Conservation (phyloP, 2,888 invertebrate species). For the Apodemia mormo region DNA sequence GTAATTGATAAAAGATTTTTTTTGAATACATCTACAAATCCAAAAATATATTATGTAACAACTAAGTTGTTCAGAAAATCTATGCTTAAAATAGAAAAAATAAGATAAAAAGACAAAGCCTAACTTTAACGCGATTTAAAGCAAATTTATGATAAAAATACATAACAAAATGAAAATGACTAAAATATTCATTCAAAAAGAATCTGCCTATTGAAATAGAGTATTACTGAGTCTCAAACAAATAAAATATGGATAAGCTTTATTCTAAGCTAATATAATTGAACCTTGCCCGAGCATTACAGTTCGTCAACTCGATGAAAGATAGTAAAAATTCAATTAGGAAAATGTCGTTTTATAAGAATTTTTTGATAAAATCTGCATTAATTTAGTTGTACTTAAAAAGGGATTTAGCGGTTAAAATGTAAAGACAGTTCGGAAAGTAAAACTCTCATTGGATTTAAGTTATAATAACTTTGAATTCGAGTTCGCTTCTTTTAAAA, state of each 20-base stretch:
- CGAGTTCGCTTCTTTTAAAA: conserved; percentile 16
- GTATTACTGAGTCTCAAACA: not conserved
- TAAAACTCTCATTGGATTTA: conserved; percentile 22
- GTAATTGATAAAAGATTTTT: too few relatives aligned
- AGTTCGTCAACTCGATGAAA: conserved; percentile 18
- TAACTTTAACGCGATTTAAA: too few relatives aligned
- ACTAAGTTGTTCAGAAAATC: too few relatives aligned
- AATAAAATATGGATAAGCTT: not conserved
- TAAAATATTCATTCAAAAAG: not conserved
- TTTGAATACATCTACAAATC: too few relatives aligned
- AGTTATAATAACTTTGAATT: conserved; percentile 22
- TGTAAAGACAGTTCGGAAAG: conserved; percentile 22
- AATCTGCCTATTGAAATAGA: not conserved
- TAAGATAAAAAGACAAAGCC: too few relatives aligned
- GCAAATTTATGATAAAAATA: too few relatives aligned
- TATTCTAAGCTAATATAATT: conserved; percentile 7
- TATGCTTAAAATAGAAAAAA: too few relatives aligned
- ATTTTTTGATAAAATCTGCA: conserved; percentile 49
- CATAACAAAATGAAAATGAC: too few relatives aligned
- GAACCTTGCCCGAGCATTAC: conserved; percentile 10
- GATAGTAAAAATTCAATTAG: conserved; percentile 23
- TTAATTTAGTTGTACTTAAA: conserved; percentile 60
- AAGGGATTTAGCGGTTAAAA: conserved; percentile 48
- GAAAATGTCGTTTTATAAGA: conserved; percentile 25
- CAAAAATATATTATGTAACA: too few relatives aligned